These are phyloP conservation scores for Alsophila aescularia DNA, from an alignment of 2,888 invertebrate genomes.

Conservation along the genomic window DNA sequence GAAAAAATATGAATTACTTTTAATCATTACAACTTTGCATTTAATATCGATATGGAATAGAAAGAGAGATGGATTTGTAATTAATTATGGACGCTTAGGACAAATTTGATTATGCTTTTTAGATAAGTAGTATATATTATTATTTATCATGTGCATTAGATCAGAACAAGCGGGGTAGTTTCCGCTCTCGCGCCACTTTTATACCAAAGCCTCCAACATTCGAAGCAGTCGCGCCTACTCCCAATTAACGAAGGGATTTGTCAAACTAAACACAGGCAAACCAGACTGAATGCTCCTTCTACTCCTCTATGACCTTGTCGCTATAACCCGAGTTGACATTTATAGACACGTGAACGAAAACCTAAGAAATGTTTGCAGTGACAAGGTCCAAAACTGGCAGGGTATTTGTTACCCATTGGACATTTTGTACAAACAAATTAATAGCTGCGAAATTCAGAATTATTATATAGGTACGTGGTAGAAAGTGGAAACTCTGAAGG, in stretches of 20 bases:
- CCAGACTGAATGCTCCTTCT: conserved; percentile 16
- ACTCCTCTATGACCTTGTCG: conserved; percentile 2
- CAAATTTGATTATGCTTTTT: too few species aligned
- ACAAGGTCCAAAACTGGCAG: not conserved
- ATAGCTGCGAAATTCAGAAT: conserved; percentile 43
- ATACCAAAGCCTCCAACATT: conserved; percentile 4
- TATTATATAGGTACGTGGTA: conserved; percentile 34
- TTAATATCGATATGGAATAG: too few species aligned
- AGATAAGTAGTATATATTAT: not conserved
- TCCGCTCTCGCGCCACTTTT: conserved; percentile 8
- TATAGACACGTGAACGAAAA: not conserved
- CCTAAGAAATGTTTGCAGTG: not conserved
- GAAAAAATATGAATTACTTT: too few species aligned
- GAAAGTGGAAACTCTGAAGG: conserved; percentile 18
- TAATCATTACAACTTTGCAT: too few species aligned
- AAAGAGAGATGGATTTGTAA: too few species aligned
- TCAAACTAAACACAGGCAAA: conserved; percentile 55
- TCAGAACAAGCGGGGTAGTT: not conserved
- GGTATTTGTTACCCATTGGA: conserved; percentile 36
- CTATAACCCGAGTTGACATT: not conserved
- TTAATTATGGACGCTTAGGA: too few species aligned
- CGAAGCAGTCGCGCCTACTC: conserved; percentile 40
- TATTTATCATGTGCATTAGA: not conserved
- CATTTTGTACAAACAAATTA: conserved; percentile 49
- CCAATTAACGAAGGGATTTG: conserved; percentile 59